These are phyloP conservation scores for Heliconius erato DNA, from an alignment of 2,888 invertebrate genomes.

Conservation along the genomic window DNA sequence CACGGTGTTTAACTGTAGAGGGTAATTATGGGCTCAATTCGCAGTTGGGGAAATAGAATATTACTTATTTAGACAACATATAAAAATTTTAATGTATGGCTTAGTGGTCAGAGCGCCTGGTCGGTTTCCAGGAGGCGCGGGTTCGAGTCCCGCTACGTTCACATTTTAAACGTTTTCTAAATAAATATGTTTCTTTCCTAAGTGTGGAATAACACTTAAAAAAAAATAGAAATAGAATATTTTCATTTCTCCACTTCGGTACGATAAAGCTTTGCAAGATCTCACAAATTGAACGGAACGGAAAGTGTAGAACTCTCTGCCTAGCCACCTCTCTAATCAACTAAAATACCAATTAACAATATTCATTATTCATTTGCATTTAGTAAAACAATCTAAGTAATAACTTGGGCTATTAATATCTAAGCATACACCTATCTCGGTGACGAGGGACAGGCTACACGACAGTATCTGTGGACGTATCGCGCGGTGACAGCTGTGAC, in stretches of 20 bases:
- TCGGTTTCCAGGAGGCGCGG: no score
- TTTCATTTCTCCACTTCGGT: no score
- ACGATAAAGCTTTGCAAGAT: fast-evolving
- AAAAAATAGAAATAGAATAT: no score
- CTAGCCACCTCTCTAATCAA: neutral
- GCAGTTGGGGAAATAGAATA: neutral
- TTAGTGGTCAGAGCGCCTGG: no score
- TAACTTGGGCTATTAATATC: constrained; percentile 17
- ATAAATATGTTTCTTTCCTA: no score
- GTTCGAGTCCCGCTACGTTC: no score
- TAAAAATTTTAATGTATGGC: no score
- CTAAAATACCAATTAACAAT: neutral
- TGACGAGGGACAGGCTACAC: constrained; percentile 35
- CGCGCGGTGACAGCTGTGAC: constrained; percentile 33
- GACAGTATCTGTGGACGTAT: constrained; percentile 31
- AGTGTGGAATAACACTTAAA: no score
- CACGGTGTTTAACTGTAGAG: no score
- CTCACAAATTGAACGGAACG: neutral
- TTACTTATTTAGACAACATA: no score
- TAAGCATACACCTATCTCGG: constrained; percentile 10
- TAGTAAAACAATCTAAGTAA: constrained; percentile 21
- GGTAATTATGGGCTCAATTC: no score
- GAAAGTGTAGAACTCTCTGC: neutral
- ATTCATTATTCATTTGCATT: neutral
- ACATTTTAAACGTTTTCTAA: no score